Base-by-base conservation (phyloP, 2,797 vertebrate species). In the Dendrocincla tyrannina region DNA sequence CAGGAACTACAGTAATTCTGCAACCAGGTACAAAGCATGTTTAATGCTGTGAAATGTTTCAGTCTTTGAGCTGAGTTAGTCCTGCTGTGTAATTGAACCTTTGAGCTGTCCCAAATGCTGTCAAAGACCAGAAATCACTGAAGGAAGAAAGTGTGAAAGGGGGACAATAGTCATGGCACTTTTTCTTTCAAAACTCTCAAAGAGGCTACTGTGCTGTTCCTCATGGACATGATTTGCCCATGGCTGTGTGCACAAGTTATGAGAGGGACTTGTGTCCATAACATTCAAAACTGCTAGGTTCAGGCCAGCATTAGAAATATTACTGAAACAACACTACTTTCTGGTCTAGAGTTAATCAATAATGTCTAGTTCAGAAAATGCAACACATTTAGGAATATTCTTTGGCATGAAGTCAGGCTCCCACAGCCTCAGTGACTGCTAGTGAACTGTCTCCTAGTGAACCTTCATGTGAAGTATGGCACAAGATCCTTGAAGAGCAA, bases 151-250 rank as follows among this genome's bases (percentile, higher is more conserved):
- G 46, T 24, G 17, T 58, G 88, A 52, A 64, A 60, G 19, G 83
- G 17, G 4, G 13, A 82, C 42, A 58, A n/a, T 35, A 37, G 15
- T 25, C 35, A 33, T 15, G 28, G 7, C 7, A 62, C 4, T 33
- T 90, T 75, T 60, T 39, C 25, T 76, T 86, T 60, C 30, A 85
- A 7, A 18, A 64, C 9, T 58, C 50, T 59, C n/a, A 55, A 74
- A 53, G 35, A 49, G 12, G 4, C 1, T 66, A 13, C 16, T 0
- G 0, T 2, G 2, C 4, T 27, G 18, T 68, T 87, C 11, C 9
- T 72, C 14, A 13, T 20, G 7, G 42, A 8, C 4, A 17, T 0
- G 33, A 55, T 55, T 80, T 86, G 18, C 12, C 28, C 35, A 7
- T 23, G 39, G 5, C 8, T 59, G 10, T 5, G 12, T 47, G 55